Evolutionary conservation across 1,140 invertebrate species (phyloP), one percentile per base, ranked within the genome.

Genomic region (Drosophila erecta): DNA sequence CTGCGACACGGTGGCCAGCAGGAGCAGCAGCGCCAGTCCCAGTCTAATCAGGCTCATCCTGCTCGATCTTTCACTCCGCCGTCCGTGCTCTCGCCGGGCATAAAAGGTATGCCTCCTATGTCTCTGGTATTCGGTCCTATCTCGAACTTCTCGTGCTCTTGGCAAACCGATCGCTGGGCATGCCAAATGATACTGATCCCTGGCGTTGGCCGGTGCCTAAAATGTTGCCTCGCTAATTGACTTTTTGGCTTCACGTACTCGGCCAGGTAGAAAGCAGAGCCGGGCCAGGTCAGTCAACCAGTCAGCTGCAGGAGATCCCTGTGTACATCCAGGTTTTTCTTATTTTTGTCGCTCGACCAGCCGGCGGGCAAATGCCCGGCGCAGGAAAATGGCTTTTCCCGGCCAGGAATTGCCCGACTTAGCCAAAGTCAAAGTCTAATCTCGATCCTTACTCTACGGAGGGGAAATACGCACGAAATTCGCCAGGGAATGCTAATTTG

Each of bases 151-250:
- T 22, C 58, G 22, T 33, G 14, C 59, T 62, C 17, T 27, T 62
- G 17, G 54, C 14, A 38, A 62, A 60, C 37, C 75, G 65, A 58
- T 87, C 79, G 50, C 30, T 71, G 74, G 75, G 75, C 75, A 86
- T 85, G 60, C 74, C 81, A 81, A 87, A 76, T 87, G 74, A 71
- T 50, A 76, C 73, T 76, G 71, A 75, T 50, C 43, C 40, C 10
- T 8, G 27, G 2, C 0, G 10, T 2, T 15, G 5, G 33, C 11
- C n/a, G 10, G 27, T 12, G 40, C 35, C 44, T 4, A 69, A 17
- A 7, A 53, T 51, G 41, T 37, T 8, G 50, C 4, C 58, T 67
- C 38, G 47, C 27, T 44, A 59, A 60, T 54, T 80, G 73, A 80
- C 71, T 71, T 62, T 43, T 30, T 17, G 40, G 38, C 49, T 44